Conservation (phyloP, 1,140 invertebrate species). For the Sipha flava region DNA sequence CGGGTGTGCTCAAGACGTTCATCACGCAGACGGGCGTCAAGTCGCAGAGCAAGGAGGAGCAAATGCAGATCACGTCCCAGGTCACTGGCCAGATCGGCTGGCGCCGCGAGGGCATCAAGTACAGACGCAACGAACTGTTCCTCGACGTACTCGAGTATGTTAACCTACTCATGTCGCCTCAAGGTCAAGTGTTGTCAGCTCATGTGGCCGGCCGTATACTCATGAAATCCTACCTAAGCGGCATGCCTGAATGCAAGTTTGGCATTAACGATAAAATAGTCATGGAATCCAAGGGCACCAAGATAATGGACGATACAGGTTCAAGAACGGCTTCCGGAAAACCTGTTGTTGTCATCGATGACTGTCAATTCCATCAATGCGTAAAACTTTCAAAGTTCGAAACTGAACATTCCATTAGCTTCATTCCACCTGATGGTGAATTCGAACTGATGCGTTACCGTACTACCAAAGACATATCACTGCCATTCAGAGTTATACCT, state of each 20-base stretch:
- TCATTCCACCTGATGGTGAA: conserved; percentile 99
- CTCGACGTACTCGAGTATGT: conserved; percentile 98
- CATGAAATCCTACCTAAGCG: conserved; percentile 99
- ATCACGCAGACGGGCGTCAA: conserved; percentile 99
- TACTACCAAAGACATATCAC: conserved; percentile 99
- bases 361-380: conserved; percentile 99
- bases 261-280: conserved; percentile 99
- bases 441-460: conserved; percentile 99
- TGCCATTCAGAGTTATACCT: conserved; percentile 98
- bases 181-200: conserved; percentile 97
- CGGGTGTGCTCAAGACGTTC: conserved; percentile 97
- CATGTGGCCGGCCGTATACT: conserved; percentile 99
- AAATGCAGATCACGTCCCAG: conserved; percentile 98
- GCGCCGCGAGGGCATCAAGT: conserved; percentile 98
- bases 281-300: conserved; percentile 90
- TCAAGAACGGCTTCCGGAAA: conserved; percentile 73
- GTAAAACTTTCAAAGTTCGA: conserved; percentile 99
- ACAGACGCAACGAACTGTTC: conserved; percentile 96
- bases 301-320: conserved; percentile 46
- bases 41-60: conserved; percentile 97
- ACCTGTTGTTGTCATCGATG: conserved; percentile 97
- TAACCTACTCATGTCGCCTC: conserved; percentile 97
- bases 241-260: conserved; percentile 99
- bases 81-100: conserved; percentile 99
- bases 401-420: conserved; percentile 99